Base-by-base conservation (phyloP, 2,113 vertebrate genomes). In the Thalassarche chlororhynchos region DNA sequence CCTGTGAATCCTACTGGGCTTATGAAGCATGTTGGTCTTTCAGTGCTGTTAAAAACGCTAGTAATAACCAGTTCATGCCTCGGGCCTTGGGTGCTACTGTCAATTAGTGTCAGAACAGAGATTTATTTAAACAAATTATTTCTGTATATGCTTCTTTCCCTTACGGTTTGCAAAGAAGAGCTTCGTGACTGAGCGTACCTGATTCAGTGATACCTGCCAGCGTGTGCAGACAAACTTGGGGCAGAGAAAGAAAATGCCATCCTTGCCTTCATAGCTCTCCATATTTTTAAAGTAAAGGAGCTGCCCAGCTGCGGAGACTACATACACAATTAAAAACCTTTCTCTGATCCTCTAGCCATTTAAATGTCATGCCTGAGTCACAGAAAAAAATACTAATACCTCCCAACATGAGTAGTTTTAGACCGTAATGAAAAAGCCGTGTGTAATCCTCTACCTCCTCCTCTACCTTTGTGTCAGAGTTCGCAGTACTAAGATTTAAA, bases 51-150 rank as follows among this genome's bases (percentile, higher is more conserved):
- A 86, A 93, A 94, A 95, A 93, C 3, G 47, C 85, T 93, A 87
- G 92, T 96, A 94, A 91, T 86, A 94, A 95, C 75, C 32, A 14
- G 66, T 77, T 88, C 82, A 42, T 54, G 93, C 95, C 95, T 95
- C 87, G 0, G 94, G 95, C 87, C 80, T 86, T 72, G 62, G 82
- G 90, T 92, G 93, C 87, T 97, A 72, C 82, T 84, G 93, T 95
- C 96, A 97, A 90, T 97, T 95, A 95, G 75, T 17, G 9, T 97
- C 92, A 92, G 93, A 80, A 72, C 24, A 62, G 75, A 92, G 78
- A 93, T 90, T 95, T 94, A 93, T 93, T 94, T 95, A 84, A 96
- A 90, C 90, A 96, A 94, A 87, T 94, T 79, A 80, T 97, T 91
- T 91, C 75, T 90, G 25, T 79, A 44, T 49, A 14, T 54, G 84